These are phyloP conservation scores for Melanaphis sacchari DNA, from an alignment of 1,140 invertebrate genomes.

Conservation along the genomic window DNA sequence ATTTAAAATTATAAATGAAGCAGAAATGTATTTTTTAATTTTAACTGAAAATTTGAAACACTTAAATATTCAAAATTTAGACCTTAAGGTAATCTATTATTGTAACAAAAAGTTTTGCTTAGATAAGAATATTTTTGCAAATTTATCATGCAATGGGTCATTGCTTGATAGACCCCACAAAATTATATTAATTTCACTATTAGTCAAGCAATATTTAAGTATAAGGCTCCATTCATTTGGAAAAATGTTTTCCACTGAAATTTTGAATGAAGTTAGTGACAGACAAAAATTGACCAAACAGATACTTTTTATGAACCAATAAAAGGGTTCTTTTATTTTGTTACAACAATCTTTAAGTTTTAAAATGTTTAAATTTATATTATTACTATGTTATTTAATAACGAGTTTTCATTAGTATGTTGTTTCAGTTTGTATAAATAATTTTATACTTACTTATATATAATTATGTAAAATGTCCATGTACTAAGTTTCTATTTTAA, in stretches of 20 bases:
- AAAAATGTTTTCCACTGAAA: constrained; percentile 9
- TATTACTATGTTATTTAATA: too few species aligned
- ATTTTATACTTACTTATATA: too few species aligned
- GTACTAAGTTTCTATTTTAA: too few species aligned
- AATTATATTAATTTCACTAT: neutral
- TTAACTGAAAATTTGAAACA: neutral
- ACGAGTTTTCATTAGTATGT: too few species aligned
- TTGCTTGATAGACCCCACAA: constrained; percentile 1
- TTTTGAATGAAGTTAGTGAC: neutral
- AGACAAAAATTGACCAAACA: neutral
- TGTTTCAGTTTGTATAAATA: too few species aligned
- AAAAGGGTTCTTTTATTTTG: neutral
- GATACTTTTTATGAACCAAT: constrained; percentile 22
- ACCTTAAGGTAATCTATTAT: neutral
- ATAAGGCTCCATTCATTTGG: neutral
- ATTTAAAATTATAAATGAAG: constrained; percentile 3
- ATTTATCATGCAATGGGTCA: neutral
- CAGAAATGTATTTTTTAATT: neutral
- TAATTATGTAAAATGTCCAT: too few species aligned
- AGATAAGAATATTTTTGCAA: neutral
- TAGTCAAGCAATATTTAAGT: neutral
- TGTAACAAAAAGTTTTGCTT: neutral
- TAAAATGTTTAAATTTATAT: too few species aligned
- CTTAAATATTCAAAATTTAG: constrained; percentile 15
- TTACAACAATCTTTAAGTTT: too few species aligned